These are phyloP conservation scores for Nerophis ophidion DNA, from an alignment of 2,113 vertebrate species.

Conservation along the genomic window DNA sequence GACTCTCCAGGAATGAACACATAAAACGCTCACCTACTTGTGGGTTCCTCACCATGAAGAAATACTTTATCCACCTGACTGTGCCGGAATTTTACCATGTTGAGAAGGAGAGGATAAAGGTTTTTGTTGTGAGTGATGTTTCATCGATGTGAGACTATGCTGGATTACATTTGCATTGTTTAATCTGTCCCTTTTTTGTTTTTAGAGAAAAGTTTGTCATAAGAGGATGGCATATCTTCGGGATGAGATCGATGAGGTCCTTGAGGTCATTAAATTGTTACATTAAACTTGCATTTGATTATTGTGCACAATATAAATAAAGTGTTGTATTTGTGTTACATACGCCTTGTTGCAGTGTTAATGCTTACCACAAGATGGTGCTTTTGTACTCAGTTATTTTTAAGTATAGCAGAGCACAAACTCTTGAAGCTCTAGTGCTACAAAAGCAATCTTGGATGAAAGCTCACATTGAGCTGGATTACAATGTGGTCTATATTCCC, in stretches of 20 bases:
- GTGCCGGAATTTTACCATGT: slow-evolving; percentile 69
- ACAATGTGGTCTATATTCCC: slow-evolving; percentile 51
- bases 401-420: not conserved
- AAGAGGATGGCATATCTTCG: slow-evolving; percentile 62
- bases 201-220: slow-evolving; percentile 61
- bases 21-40: slow-evolving; percentile 63
- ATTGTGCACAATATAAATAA: slow-evolving; percentile 21
- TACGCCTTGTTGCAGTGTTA: slow-evolving; percentile 16
- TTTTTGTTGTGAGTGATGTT: slow-evolving; percentile 68
- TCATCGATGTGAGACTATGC: not conserved
- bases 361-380: slow-evolving; percentile 51
- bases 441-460: slow-evolving; percentile 41
- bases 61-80: slow-evolving; percentile 66
- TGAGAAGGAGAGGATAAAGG: slow-evolving; percentile 70
- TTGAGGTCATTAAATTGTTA: slow-evolving; percentile 39
- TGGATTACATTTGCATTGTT: not conserved
- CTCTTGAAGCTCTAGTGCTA: slow-evolving; percentile 19
- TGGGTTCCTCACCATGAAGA: slow-evolving; percentile 68
- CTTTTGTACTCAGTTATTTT: slow-evolving; percentile 15
- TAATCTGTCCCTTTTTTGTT: not conserved
- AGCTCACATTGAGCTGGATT: slow-evolving; percentile 42
- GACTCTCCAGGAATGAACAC: slow-evolving; percentile 66
- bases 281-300: no score
- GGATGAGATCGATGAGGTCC: slow-evolving; percentile 52
- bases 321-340: not conserved